Conservation (phyloP, 1,140 invertebrate species). For the Antheraea mylitta region DNA sequence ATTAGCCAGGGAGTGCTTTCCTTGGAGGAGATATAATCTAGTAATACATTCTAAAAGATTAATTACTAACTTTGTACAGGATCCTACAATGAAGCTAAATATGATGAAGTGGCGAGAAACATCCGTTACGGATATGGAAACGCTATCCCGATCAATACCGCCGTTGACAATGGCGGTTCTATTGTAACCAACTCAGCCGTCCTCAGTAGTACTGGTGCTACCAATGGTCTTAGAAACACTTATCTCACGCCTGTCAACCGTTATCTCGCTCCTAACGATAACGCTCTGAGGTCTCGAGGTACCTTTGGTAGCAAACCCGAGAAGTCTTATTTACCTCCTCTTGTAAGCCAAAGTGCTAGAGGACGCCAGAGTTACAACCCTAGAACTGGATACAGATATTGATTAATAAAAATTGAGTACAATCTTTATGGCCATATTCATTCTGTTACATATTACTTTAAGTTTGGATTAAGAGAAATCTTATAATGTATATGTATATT, state of each 20-base stretch:
- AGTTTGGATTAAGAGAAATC: too few relatives aligned
- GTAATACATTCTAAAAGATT: too few relatives aligned
- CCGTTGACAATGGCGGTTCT: slow-evolving; percentile 21
- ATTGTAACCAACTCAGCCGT: slow-evolving; percentile 39
- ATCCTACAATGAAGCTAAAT: slow-evolving; percentile 60
- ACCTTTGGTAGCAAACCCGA: slow-evolving; percentile 7
- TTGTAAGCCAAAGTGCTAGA: slow-evolving; percentile 7
- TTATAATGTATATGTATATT: too few relatives aligned
- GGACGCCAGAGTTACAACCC: slow-evolving; percentile 23
- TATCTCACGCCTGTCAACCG: background rate
- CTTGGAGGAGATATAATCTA: too few relatives aligned
- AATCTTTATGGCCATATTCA: background rate
- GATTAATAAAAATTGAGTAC: background rate
- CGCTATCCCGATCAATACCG: background rate
- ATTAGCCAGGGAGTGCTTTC: too few relatives aligned
- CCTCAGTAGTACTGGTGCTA: slow-evolving; percentile 1
- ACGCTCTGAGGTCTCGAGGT: background rate
- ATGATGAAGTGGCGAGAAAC: slow-evolving; percentile 28
- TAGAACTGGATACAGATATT: slow-evolving; percentile 35
- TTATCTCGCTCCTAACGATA: background rate
- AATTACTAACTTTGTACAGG: slow-evolving; percentile 31
- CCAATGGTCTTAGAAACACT: background rate
- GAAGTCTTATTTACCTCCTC: slow-evolving; percentile 33
- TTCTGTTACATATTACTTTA: background rate
- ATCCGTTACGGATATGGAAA: slow-evolving; percentile 5